phyloP scores from a whole-genome alignment of 2,797 vertebrate genomes.

The Bovichtus diacanthus region DNA sequence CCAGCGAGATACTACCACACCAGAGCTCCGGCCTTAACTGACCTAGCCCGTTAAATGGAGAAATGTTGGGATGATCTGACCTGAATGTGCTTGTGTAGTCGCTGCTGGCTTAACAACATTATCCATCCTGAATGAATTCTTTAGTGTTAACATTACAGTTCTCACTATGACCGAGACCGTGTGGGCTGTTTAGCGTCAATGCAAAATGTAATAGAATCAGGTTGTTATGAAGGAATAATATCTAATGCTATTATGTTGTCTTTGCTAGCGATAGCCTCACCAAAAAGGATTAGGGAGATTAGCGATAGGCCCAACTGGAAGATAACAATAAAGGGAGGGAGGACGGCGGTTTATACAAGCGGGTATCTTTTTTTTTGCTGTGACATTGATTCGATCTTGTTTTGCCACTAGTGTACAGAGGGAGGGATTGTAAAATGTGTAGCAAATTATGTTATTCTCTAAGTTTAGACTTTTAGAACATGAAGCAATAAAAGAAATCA shows the following conservation, averaged over 20 bases:
- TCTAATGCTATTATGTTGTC: constrained; percentile 76
- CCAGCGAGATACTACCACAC: constrained; percentile 69
- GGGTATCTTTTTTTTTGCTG: constrained; percentile 45
- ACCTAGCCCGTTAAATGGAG: constrained; percentile 75
- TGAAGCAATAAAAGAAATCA: background rate
- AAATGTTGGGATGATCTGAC: constrained; percentile 76
- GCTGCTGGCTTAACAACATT: constrained; percentile 63
- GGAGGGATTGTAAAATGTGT: constrained; percentile 6
- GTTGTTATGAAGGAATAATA: constrained; percentile 78
- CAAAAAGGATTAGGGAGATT: constrained; percentile 80
- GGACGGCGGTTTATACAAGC: constrained; percentile 42
- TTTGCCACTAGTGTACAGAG: constrained; percentile 19
- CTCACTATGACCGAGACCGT: constrained; percentile 31
- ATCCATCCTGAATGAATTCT: constrained; percentile 65
- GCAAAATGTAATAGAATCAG: constrained; percentile 74
- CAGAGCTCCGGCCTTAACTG: constrained; percentile 73
- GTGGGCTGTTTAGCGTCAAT: constrained; percentile 61
- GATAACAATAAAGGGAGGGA: constrained; percentile 56
- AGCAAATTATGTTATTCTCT: background rate
- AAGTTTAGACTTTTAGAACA: background rate
- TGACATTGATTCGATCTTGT: constrained; percentile 46
- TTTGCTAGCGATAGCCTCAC: constrained; percentile 63
- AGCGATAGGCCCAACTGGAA: constrained; percentile 68
- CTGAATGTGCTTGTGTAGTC: constrained; percentile 68
- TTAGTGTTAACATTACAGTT: constrained; percentile 56